A percentile compares a stretch with the other conserved stretches of the same genome.
These are phyloP conservation scores for Rhinoraja longicauda DNA, from an alignment of 2,797 vertebrate genomes.

Conservation along the genomic window DNA sequence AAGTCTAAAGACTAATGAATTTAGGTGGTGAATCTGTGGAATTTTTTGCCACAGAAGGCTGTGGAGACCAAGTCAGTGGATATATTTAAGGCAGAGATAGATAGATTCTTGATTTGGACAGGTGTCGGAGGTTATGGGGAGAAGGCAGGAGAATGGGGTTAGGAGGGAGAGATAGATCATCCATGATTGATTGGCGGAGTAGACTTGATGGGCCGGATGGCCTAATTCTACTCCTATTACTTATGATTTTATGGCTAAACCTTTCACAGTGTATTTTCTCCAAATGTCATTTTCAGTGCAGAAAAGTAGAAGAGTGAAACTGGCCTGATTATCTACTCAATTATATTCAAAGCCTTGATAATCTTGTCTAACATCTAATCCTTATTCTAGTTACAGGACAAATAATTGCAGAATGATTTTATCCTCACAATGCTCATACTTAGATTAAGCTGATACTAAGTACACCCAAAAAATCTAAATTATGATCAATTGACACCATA, in stretches of 20 bases:
- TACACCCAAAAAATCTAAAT: neutral
- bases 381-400: neutral
- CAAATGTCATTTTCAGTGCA: neutral
- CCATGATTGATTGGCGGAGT: too few relatives aligned
- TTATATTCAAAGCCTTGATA: neutral
- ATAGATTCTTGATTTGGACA: too few relatives aligned
- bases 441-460: neutral
- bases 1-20: too few relatives aligned
- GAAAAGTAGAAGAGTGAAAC: neutral
- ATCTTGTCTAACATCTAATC: neutral
- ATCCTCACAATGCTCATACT: neutral
- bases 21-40: too few relatives aligned
- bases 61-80: too few relatives aligned
- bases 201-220: too few relatives aligned
- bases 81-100: too few relatives aligned
- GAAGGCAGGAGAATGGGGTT: too few relatives aligned
- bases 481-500: neutral
- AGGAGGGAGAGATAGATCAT: too few relatives aligned
- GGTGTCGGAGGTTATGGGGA: too few relatives aligned
- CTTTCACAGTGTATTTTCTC: neutral
- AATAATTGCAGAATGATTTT: neutral
- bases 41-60: too few relatives aligned
- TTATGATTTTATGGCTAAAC: neutral
- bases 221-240: too few relatives aligned
- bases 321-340: neutral